Evolutionary conservation across 1,140 invertebrate genomes (phyloP).

Genomic region (Theocolax elegans): DNA sequence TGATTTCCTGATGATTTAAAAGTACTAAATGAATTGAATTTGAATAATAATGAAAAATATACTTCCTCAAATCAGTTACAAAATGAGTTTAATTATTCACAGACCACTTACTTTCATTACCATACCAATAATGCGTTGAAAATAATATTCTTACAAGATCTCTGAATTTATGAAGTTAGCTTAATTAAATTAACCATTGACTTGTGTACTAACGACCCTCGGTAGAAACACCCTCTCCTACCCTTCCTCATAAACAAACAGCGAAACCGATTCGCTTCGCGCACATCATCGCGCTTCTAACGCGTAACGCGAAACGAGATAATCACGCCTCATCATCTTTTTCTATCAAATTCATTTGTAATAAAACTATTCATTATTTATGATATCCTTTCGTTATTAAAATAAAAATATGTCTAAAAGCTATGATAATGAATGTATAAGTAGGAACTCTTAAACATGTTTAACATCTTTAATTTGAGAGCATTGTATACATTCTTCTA

Average conservation of each 20-base stretch:
- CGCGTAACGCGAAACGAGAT: slow-evolving; percentile 17
- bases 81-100: neutral
- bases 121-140: neutral
- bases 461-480: too few species aligned
- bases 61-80: neutral
- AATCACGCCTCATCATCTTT: slow-evolving; percentile 23
- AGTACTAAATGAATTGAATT: too few species aligned
- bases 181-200: neutral
- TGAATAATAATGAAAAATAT: neutral
- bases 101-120: neutral
- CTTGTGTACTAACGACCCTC: neutral
- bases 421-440: too few species aligned
- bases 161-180: neutral
- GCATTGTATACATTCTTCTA: too few species aligned
- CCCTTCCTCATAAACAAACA: slow-evolving; percentile 7
- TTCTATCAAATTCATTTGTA: neutral
- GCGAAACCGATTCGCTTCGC: neutral
- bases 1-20: too few species aligned
- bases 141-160: neutral
- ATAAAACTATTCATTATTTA: neutral
- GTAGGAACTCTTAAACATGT: too few species aligned
- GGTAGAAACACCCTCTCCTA: neutral
- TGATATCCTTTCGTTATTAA: too few species aligned
- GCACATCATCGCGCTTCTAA: neutral
- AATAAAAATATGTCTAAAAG: too few species aligned